Evolutionary conservation across 2,888 invertebrate genomes (phyloP).

Genomic region (Hydropsyche betteni): DNA sequence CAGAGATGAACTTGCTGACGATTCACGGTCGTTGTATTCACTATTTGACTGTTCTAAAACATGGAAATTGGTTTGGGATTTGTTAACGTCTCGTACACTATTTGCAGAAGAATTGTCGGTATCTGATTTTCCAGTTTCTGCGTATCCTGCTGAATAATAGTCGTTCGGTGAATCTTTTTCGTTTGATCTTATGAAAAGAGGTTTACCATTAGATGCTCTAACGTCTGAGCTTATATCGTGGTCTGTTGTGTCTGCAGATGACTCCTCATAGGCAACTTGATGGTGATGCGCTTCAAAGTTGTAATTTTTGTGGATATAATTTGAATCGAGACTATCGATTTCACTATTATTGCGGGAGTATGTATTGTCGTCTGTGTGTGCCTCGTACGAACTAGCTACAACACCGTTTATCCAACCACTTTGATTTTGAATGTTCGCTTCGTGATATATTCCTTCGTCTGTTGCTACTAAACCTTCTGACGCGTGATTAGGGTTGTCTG

Average conservation of each 20-base stretch:
- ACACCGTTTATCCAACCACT: slow-evolving; percentile 38
- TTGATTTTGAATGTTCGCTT: slow-evolving; percentile 17
- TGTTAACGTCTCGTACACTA: slow-evolving; percentile 61
- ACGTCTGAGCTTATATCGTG: slow-evolving; percentile 55
- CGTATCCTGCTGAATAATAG: slow-evolving; percentile 58
- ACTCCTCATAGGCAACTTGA: slow-evolving; percentile 60
- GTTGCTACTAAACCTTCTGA: slow-evolving; percentile 29
- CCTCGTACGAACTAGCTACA: background rate
- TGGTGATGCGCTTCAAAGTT: slow-evolving; percentile 64
- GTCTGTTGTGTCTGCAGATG: slow-evolving; percentile 61
- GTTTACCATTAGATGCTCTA: slow-evolving; percentile 53
- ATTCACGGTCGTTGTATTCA: slow-evolving; percentile 55
- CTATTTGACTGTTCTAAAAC: slow-evolving; percentile 52
- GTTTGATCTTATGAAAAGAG: slow-evolving; percentile 57
- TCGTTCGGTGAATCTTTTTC: slow-evolving; percentile 34
- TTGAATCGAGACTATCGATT: slow-evolving; percentile 69
- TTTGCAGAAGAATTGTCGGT: slow-evolving; percentile 62
- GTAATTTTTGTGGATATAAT: slow-evolving; percentile 68
- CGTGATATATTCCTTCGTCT: slow-evolving; percentile 57
- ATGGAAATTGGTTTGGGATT: slow-evolving; percentile 56
- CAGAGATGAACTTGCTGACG: slow-evolving; percentile 58
- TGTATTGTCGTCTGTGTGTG: slow-evolving; percentile 63
- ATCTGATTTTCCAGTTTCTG: slow-evolving; percentile 62
- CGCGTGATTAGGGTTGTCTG: slow-evolving; percentile 57
- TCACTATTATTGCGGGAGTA: slow-evolving; percentile 66